These are phyloP conservation scores for Enteromius viviparus DNA, from an alignment of 2,797 vertebrate species.

Conservation along the genomic window DNA sequence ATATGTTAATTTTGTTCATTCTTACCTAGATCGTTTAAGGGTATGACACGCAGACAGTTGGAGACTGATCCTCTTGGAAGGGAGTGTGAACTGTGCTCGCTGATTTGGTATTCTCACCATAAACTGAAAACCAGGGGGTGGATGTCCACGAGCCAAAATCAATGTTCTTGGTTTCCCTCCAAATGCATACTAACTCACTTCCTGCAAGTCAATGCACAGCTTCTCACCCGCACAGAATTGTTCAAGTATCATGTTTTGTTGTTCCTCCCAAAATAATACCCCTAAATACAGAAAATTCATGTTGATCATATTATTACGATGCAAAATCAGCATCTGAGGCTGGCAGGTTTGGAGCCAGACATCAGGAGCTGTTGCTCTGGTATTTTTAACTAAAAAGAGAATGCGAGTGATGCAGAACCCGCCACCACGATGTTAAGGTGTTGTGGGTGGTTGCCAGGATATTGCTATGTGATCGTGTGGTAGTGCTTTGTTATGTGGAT, in stretches of 20 bases:
- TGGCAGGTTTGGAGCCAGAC: background rate
- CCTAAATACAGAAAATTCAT: background rate
- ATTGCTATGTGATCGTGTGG: background rate
- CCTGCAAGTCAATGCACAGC: slow-evolving; percentile 11
- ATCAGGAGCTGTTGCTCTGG: slow-evolving; percentile 1
- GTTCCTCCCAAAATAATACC: background rate
- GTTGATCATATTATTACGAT: background rate
- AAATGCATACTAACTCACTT: slow-evolving; percentile 30
- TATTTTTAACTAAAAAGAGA: background rate
- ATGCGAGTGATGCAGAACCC: background rate
- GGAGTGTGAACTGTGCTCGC: background rate
- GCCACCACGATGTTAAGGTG: background rate
- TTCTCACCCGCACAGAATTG: background rate
- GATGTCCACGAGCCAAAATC: slow-evolving; percentile 24
- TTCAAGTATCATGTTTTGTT: background rate
- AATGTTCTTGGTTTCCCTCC: slow-evolving; percentile 28
- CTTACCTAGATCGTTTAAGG: background rate
- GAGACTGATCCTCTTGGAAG: background rate
- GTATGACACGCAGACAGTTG: background rate
- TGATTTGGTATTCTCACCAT: slow-evolving; percentile 3
- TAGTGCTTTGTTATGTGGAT: background rate
- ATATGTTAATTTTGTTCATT: slow-evolving; percentile 2
- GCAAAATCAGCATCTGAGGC: background rate
- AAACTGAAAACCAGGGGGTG: background rate
- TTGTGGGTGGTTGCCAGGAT: slow-evolving; percentile 6